A percentile compares a stretch with the other conserved stretches of the same genome.
phyloP scores from a whole-genome alignment of 2,888 invertebrate species.

The Aspidiotus destructor region DNA sequence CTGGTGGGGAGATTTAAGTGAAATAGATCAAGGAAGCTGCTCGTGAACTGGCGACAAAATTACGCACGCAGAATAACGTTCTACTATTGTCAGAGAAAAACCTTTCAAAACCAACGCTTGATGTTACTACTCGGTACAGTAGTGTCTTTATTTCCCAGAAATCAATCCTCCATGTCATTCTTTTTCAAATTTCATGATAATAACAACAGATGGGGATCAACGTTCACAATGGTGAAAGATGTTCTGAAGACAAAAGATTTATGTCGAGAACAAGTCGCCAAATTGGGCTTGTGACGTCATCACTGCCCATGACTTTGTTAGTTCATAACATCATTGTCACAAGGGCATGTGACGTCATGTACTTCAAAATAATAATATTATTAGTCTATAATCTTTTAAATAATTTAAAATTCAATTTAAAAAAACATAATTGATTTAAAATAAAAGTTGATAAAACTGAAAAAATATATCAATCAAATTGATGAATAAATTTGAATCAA shows the following conservation, averaged over 20 bases:
- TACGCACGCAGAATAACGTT: background rate
- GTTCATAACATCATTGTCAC: too few relatives aligned
- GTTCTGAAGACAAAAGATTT: background rate
- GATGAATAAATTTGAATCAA: too few relatives aligned
- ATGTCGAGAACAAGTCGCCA: background rate
- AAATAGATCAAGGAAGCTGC: background rate
- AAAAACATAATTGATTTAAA: too few relatives aligned
- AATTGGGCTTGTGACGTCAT: too few relatives aligned
- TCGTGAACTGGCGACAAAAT: background rate
- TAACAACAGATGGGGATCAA: background rate
- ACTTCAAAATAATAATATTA: too few relatives aligned
- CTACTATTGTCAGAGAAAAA: background rate
- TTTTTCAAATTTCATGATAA: background rate
- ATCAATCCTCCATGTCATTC: background rate
- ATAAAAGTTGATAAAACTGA: too few relatives aligned
- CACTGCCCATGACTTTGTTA: too few relatives aligned
- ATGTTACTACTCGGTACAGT: background rate
- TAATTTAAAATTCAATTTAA: too few relatives aligned
- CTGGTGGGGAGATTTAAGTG: background rate
- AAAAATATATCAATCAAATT: too few relatives aligned
- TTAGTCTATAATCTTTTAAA: too few relatives aligned
- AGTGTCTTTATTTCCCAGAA: background rate
- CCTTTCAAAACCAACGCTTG: background rate
- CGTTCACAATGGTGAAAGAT: background rate
- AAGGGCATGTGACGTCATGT: too few relatives aligned